Conservation (phyloP, 2,113 vertebrate genomes). For the Triplophysa dalaica region DNA sequence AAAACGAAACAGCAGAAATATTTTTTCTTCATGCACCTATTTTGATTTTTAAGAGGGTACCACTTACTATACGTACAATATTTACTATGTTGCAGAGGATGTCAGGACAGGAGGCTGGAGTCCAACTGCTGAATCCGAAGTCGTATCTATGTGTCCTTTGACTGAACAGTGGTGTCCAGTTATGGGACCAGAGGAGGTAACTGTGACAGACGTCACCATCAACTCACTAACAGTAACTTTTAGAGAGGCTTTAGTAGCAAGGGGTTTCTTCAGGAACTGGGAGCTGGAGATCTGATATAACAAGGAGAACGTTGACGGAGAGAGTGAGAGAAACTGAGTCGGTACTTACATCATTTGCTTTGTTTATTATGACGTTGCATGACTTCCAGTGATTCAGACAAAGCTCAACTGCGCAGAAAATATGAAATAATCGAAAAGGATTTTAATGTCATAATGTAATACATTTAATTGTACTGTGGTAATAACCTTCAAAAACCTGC, state of each 20-base stretch:
- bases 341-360: background rate
- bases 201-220: constrained; percentile 95
- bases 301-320: constrained; percentile 10
- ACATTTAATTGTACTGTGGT: constrained; percentile 32
- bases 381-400: constrained; percentile 27
- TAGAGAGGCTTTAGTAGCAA: constrained; percentile 86
- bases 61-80: background rate
- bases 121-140: constrained; percentile 37
- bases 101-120: constrained; percentile 55
- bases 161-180: constrained; percentile 62
- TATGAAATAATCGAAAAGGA: background rate
- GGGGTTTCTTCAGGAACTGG: constrained; percentile 93
- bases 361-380: constrained; percentile 27
- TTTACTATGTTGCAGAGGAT: constrained; percentile 54
- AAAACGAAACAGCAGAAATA: constrained; percentile 11
- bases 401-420: background rate
- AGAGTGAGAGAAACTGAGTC: constrained; percentile 1
- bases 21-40: no score
- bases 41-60: no score
- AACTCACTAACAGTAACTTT: constrained; percentile 98
- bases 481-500: background rate
- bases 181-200: constrained; percentile 80
- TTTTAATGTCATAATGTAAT: background rate
- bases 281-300: constrained; percentile 75
- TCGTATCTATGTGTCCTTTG: constrained; percentile 30